These are phyloP conservation scores for Dexiosoma caninum DNA, from an alignment of 2,888 invertebrate genomes.

Conservation along the genomic window DNA sequence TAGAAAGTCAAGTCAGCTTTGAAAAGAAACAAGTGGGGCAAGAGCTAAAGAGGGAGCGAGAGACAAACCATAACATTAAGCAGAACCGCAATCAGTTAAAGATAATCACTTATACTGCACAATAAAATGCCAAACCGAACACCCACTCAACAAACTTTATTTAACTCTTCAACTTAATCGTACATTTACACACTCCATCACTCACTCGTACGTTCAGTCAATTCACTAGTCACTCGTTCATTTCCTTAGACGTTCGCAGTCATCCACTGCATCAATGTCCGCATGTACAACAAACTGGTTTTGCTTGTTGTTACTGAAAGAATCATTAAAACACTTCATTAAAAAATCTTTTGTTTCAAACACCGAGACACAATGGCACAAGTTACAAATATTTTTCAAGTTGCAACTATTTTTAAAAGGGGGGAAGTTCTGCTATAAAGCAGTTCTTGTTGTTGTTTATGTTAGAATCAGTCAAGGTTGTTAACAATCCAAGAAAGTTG, in stretches of 20 bases:
- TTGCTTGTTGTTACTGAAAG: conserved; percentile 43
- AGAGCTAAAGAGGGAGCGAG: background rate
- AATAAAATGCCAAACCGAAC: conserved; percentile 11
- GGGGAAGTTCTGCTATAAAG: background rate
- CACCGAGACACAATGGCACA: background rate
- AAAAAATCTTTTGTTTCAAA: conserved; percentile 57
- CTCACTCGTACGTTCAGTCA: conserved; percentile 11
- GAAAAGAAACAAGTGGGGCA: background rate
- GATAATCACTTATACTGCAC: conserved; percentile 44
- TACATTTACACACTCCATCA: background rate
- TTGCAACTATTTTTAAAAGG: background rate
- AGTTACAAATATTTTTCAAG: conserved; percentile 22
- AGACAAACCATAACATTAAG: conserved; percentile 25
- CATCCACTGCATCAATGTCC: conserved; percentile 16
- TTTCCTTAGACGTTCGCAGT: conserved; percentile 18
- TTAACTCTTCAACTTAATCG: background rate
- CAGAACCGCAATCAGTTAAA: conserved; percentile 55
- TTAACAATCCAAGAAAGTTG: no score
- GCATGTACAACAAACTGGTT: background rate
- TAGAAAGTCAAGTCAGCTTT: conserved; percentile 30
- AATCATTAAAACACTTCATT: conserved; percentile 60
- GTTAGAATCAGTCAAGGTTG: no score
- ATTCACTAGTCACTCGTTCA: conserved; percentile 25
- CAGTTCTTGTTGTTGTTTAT: no score
- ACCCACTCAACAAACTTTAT: conserved; percentile 23